Base-by-base conservation (phyloP, 2,797 vertebrate genomes). In the Rhabdophis nuchalis region DNA sequence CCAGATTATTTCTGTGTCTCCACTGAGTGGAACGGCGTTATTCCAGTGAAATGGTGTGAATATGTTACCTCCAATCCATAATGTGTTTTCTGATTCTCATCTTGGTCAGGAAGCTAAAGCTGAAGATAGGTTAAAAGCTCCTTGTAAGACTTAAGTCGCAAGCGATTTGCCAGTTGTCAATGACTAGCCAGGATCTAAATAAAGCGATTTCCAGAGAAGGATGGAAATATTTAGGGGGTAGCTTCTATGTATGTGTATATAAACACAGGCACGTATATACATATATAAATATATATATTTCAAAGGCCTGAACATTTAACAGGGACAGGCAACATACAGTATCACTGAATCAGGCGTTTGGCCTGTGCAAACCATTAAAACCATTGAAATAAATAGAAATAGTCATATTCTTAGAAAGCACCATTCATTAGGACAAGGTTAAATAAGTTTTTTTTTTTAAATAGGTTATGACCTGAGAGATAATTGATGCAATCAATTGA, bases 241-340 rank as follows among this genome's bases (percentile, higher is more conserved):
- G 95, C 46, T 96, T 95, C 95, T 93, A 90, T 94, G 94, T 92
- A 93, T 94, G 93, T 77, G 68, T 77, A 4, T 77, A 4, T 41
- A 41, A 36, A 77, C 72, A 77, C 18, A 77, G 36, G 25, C 36
- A 46, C 72, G 12, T 23, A 82, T 41, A 82, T 23, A 82, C 72
- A 46, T 41, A 11, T 41, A 93, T 94, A 93, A 10, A 77, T 23
- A 77, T 41, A 82, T 41, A 82, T 25, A 93, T 94, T 93, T 96
- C 93, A 94, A 96, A 95, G 94, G 95, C 95, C 96, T 97, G 96
- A 96, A 96, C 92, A 87, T 90, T 95, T 95, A 95, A 93, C 93
- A 95, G 95, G 96, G 97, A 97, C 95, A 97, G 96, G 96, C 96
- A 97, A 91, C 96, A 95, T 95, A 94, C 95, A 96, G 54, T 18